These are phyloP conservation scores for Sarcophaga variegata DNA, from an alignment of 2,888 invertebrate genomes.

Conservation along the genomic window DNA sequence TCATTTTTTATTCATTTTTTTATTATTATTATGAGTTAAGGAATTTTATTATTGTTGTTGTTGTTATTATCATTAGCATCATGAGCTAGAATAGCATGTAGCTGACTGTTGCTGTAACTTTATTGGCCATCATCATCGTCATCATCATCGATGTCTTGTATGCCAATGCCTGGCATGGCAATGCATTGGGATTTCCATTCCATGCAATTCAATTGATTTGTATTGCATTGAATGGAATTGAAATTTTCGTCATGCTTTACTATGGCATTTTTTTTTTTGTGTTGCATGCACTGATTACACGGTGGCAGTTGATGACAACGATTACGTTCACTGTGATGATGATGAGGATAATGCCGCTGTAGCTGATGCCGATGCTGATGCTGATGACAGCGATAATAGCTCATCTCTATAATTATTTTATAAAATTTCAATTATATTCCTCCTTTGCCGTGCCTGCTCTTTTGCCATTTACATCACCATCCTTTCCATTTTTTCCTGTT, in stretches of 20 bases:
- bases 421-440: slow-evolving; percentile 58
- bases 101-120: slow-evolving; percentile 21
- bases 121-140: background rate
- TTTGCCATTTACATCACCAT: background rate
- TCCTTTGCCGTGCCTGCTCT: background rate
- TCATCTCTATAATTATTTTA: slow-evolving; percentile 59
- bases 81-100: background rate
- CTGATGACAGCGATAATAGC: slow-evolving; percentile 42
- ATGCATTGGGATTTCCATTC: slow-evolving; percentile 2
- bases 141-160: too few relatives aligned
- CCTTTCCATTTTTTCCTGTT: background rate
- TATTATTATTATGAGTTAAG: background rate
- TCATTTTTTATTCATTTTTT: background rate
- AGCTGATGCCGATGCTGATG: background rate
- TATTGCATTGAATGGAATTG: background rate
- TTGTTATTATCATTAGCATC: slow-evolving; percentile 23
- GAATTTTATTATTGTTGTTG: slow-evolving; percentile 32
- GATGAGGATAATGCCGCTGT: slow-evolving; percentile 3
- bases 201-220: slow-evolving; percentile 27
- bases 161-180: background rate
- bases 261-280: background rate
- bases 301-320: background rate
- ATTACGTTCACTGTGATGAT: background rate
- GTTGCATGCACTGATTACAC: background rate
- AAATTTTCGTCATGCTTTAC: background rate